phyloP scores from a whole-genome alignment of 2,797 vertebrate genomes.

The Chaetodon trifasciatus region DNA sequence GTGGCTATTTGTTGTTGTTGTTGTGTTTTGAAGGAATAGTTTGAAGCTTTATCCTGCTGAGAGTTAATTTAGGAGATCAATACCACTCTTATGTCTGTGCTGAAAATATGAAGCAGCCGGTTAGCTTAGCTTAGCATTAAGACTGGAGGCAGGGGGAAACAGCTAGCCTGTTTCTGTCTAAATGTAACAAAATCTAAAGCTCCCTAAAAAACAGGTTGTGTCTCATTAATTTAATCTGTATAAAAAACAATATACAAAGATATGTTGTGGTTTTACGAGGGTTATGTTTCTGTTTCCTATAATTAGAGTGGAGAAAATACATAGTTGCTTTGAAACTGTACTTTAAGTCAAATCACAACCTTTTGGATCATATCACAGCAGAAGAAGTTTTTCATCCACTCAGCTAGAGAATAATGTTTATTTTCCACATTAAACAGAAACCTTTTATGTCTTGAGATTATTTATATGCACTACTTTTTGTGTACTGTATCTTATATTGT shows the following conservation, averaged over 20 bases:
- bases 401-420: no score
- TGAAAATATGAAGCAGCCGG: neutral
- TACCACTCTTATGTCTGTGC: neutral
- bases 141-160: neutral
- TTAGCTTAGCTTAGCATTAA: neutral
- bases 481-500: neutral
- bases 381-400: neutral
- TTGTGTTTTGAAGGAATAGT: neutral
- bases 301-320: neutral
- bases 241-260: neutral
- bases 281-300: neutral
- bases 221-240: neutral
- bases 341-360: neutral
- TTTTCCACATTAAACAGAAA: neutral
- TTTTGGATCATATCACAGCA: neutral
- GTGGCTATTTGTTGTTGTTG: neutral
- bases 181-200: neutral
- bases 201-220: neutral
- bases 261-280: neutral
- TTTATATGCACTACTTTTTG: neutral
- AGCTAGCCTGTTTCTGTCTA: no score
- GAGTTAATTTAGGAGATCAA: neutral
- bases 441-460: neutral
- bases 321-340: neutral
- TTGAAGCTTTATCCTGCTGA: neutral